Evolutionary conservation across 1,140 invertebrate genomes (phyloP).

Genomic region (Orchestia grillus): DNA sequence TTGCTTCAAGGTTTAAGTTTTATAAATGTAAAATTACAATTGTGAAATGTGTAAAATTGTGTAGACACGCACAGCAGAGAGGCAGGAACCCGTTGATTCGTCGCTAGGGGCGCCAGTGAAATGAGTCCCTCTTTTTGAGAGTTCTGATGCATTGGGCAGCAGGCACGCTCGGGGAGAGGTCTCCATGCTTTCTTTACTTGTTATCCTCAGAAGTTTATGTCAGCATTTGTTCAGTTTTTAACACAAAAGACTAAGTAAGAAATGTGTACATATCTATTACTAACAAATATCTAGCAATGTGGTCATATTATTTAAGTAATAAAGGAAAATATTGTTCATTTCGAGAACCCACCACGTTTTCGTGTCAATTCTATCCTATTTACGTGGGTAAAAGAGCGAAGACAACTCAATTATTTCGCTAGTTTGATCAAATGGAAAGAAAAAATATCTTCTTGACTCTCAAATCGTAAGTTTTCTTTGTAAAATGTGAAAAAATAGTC

Average conservation of each 20-base stretch:
- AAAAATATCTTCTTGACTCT: neutral
- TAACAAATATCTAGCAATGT: neutral
- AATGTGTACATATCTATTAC: neutral
- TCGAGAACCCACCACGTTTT: neutral
- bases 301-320: neutral
- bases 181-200: neutral
- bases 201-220: conserved; percentile 3
- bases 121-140: neutral
- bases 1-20: neutral
- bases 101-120: neutral
- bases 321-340: neutral
- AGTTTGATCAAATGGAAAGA: neutral
- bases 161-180: neutral
- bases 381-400: neutral
- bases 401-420: neutral
- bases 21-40: neutral
- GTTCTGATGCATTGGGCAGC: neutral
- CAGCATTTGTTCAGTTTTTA: conserved; percentile 2
- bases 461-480: too few relatives aligned
- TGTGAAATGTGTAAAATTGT: neutral
- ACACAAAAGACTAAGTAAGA: neutral
- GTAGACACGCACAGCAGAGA: neutral
- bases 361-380: neutral
- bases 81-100: neutral
- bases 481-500: too few relatives aligned